Percentiles rank a stretch among this genome's conserved stretches.
Evolutionary conservation across 2,113 vertebrate genomes (phyloP).

Genomic region (Apistogramma diplotaenia): DNA sequence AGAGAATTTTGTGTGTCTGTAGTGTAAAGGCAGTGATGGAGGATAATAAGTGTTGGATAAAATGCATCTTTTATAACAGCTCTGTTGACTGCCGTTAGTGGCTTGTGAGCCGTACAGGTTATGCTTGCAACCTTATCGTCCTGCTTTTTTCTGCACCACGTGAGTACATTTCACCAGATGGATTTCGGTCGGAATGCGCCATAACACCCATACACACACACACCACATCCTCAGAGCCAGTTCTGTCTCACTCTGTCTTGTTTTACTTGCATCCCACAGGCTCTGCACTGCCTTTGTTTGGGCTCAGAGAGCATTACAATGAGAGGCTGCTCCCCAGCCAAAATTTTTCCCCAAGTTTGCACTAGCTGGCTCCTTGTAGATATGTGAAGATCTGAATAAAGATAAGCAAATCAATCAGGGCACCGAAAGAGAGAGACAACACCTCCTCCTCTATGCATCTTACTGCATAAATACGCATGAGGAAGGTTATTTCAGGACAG

Average conservation of each 20-base stretch:
- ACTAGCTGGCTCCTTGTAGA: conserved; percentile 36
- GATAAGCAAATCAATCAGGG: conserved; percentile 58
- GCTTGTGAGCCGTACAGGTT: neutral
- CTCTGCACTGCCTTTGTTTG: conserved; percentile 17
- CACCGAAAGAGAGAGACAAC: conserved; percentile 10
- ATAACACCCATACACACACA: neutral
- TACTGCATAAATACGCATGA: conserved; percentile 18
- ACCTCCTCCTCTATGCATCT: conserved; percentile 3
- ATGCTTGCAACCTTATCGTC: neutral
- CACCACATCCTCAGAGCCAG: neutral
- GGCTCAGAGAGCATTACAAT: conserved; percentile 49
- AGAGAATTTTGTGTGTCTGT: neutral
- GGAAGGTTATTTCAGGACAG: conserved; percentile 42
- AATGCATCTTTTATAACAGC: neutral
- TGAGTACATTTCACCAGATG: neutral
- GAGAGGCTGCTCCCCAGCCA: conserved; percentile 29
- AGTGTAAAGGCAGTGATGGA: neutral
- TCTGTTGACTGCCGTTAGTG: neutral
- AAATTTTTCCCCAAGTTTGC: conserved; percentile 24
- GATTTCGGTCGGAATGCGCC: neutral
- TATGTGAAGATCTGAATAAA: conserved; percentile 56
- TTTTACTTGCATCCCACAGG: conserved; percentile 15
- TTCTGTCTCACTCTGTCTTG: conserved; percentile 2
- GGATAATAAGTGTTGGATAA: neutral
- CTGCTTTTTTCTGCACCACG: neutral